These are phyloP conservation scores for Tribolium freemani DNA, from an alignment of 2,888 invertebrate genomes.

Conservation along the genomic window DNA sequence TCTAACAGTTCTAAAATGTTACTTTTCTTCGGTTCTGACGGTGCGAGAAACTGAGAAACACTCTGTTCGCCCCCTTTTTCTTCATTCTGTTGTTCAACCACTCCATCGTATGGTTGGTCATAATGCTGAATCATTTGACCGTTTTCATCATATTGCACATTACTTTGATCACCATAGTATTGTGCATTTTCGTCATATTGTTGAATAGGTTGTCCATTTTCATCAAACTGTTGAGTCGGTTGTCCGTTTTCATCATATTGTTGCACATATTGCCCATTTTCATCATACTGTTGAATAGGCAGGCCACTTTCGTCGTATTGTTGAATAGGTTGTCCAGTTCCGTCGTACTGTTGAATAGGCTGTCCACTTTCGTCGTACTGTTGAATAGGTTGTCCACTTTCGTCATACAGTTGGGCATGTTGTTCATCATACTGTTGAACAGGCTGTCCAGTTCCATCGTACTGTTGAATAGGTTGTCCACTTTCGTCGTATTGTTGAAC, in stretches of 20 bases:
- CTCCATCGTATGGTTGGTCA: constrained; percentile 51
- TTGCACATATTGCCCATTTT: constrained; percentile 31
- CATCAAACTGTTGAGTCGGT: constrained; percentile 51
- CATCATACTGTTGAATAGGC: constrained; percentile 29
- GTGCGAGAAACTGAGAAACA: too few species aligned
- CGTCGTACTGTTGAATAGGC: constrained; percentile 49
- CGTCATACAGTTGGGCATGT: constrained; percentile 49
- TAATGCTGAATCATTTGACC: constrained; percentile 47
- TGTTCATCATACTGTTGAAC: constrained; percentile 50
- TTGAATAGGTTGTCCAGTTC: constrained; percentile 49
- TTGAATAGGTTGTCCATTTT: constrained; percentile 50
- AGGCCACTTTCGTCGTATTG: constrained; percentile 51
- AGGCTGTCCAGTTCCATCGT: constrained; percentile 53
- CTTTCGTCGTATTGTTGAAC: too few species aligned
- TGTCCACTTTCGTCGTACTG: constrained; percentile 51
- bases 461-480: constrained; percentile 47
- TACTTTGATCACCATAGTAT: constrained; percentile 24
- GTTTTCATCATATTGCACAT: constrained; percentile 38
- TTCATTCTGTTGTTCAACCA: constrained; percentile 36
- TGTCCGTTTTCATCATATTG: constrained; percentile 45
- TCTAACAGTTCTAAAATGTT: constrained; percentile 65
- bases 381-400: constrained; percentile 48
- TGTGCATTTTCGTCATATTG: constrained; percentile 11
- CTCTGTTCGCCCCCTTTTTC: constrained; percentile 37
- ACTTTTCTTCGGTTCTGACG: constrained; percentile 38